These are phyloP conservation scores for Cryptus armator DNA, from an alignment of 2,888 invertebrate species.

Conservation along the genomic window DNA sequence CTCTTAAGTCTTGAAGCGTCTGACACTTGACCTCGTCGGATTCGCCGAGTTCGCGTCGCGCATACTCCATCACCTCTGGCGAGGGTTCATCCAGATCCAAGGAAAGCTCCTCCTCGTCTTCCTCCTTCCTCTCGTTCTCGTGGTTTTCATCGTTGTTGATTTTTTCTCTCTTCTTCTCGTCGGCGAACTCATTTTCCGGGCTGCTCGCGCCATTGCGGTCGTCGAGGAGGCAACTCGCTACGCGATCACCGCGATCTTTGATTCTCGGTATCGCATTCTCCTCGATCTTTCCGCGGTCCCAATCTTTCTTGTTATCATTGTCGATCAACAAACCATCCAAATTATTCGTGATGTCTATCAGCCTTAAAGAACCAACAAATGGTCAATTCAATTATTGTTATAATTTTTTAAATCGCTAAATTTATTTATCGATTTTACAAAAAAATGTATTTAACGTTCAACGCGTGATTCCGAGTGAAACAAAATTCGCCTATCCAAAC, in stretches of 20 bases:
- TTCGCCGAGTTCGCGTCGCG: constrained; percentile 89
- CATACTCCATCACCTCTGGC: constrained; percentile 89
- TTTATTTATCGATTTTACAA: background rate
- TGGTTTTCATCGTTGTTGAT: constrained; percentile 45
- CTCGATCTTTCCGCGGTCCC: constrained; percentile 49
- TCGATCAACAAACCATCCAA: constrained; percentile 63
- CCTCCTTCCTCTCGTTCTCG: constrained; percentile 69
- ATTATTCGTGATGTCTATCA: constrained; percentile 62
- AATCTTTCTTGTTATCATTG: constrained; percentile 62
- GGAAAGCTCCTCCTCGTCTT: constrained; percentile 86
- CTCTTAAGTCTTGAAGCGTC: constrained; percentile 90
- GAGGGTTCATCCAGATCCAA: constrained; percentile 90
- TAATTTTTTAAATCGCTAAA: background rate
- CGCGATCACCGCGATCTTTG: constrained; percentile 63
- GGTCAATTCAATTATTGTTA: background rate
- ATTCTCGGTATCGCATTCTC: constrained; percentile 53
- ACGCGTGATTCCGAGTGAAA: too few species aligned
- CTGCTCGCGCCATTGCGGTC: constrained; percentile 67
- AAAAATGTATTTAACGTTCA: background rate
- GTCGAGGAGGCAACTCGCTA: constrained; percentile 59
- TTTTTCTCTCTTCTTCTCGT: constrained; percentile 29
- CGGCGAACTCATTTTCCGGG: constrained; percentile 50
- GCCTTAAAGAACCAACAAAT: constrained; percentile 27
- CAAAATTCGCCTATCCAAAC: background rate
- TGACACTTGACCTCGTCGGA: constrained; percentile 89